Conservation (phyloP, 2,113 vertebrate genomes). For the Stomatorhinus ivindoensis region DNA sequence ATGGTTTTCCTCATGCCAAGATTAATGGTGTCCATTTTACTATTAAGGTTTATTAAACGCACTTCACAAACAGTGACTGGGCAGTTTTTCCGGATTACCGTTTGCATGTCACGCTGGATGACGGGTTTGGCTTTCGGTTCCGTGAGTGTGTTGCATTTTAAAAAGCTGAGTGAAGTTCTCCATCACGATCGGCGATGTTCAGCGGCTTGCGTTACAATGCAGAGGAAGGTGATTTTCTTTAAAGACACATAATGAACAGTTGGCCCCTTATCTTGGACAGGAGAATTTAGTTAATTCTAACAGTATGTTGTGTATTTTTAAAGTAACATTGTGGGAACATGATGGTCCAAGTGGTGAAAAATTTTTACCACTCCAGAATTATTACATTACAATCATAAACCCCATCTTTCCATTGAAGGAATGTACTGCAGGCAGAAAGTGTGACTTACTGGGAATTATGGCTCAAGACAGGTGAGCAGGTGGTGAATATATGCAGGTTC, state of each 20-base stretch:
- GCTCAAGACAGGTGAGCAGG: too few species aligned
- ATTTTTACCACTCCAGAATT: not conserved
- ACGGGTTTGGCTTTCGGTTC: not conserved
- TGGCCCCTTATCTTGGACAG: not conserved
- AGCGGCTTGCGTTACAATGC: not conserved
- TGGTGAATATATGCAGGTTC: not conserved
- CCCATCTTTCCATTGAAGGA: not conserved
- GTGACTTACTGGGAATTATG: not conserved
- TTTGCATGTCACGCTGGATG: not conserved
- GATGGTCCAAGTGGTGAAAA: not conserved
- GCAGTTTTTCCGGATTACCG: not conserved
- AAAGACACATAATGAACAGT: not conserved
- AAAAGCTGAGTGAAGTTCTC: not conserved
- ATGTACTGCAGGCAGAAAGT: not conserved
- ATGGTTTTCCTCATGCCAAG: not conserved
- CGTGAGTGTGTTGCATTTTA: not conserved
- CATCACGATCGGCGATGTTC: not conserved
- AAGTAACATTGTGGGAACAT: not conserved
- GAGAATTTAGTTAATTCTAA: not conserved
- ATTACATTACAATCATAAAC: not conserved
- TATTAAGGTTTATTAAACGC: not conserved
- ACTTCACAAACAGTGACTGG: not conserved
- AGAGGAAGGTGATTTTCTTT: not conserved
- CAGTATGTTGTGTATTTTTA: not conserved
- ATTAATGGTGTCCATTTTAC: not conserved